Evolutionary conservation across 2,113 vertebrate species (phyloP), one percentile per base, ranked within the genome.

Genomic region (Taxidea taxus): DNA sequence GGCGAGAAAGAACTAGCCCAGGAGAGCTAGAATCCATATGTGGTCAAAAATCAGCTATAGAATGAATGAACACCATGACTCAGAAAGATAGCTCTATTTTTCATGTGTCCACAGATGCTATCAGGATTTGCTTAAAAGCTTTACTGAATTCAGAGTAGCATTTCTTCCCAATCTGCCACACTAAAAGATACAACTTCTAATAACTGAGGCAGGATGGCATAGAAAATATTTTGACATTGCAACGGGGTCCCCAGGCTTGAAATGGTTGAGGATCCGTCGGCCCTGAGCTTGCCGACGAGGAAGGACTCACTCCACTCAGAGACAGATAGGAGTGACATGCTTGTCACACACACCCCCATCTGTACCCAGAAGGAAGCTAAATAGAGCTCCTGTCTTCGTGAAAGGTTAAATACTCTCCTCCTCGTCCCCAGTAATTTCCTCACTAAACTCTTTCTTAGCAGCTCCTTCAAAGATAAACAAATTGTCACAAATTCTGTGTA

Each of bases 401-500:
- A 90, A 91, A 86, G 82, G 93, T 91, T 75, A 84, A 87, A 58
- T 9, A 2, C 80, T 27, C 54, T 83, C 47, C 64, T 51, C 85
- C 42, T 11, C 15, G 13, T 25, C 47, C 86, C 74, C 87, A 58
- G 34, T 58, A 86, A 94, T 91, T 91, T 80, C 62, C 89, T 85
- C 74, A 75, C 95, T 94, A 66, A 95, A 86, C 31, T 62, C 82
- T 58, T 90, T 95, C 92, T 86, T 77, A 82, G 56, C 89, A 87
- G 66, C 64, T 47, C 90, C 62, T 91, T 91, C 91, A 87, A 87
- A 77, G 56, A 88, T 66, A 94, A 97, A 97, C 87, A 95, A 83
- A 95, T 91, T 87, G 77, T 93, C 95, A 92, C 96, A 87, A 90
- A 95, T 94, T 84, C 60, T 66, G 51, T 77, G 37, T 92, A 66